Evolutionary conservation across 2,888 invertebrate genomes (phyloP).

Genomic region (Spisula solida): DNA sequence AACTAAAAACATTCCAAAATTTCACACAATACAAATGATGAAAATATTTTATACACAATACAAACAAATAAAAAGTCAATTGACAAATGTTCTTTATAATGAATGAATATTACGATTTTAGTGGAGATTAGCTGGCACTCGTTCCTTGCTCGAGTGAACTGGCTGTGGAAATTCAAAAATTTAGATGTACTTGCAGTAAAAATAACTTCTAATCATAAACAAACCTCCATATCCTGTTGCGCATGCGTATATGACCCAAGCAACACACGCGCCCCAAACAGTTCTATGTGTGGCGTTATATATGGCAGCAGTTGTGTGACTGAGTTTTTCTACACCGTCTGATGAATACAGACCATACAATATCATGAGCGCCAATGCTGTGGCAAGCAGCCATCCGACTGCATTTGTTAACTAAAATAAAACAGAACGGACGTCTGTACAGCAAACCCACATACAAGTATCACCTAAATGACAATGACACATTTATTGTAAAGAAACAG

Average conservation of each 20-base stretch:
- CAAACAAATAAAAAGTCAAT: too few relatives aligned
- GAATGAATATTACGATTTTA: too few relatives aligned
- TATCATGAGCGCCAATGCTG: slow-evolving; percentile 47
- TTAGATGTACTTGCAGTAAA: too few relatives aligned
- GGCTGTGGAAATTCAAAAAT: too few relatives aligned
- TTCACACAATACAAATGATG: too few relatives aligned
- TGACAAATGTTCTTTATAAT: too few relatives aligned
- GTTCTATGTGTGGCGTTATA: slow-evolving; percentile 88
- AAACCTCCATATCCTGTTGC: slow-evolving; percentile 88
- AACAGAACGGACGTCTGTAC: background rate
- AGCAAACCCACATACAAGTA: background rate
- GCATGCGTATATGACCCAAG: slow-evolving; percentile 89
- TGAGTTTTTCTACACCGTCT: slow-evolving; percentile 32
- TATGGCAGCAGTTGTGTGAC: slow-evolving; percentile 78
- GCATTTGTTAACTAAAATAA: slow-evolving; percentile 47
- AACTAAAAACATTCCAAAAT: too few relatives aligned
- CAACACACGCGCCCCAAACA: slow-evolving; percentile 88
- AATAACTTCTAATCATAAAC: slow-evolving; percentile 10
- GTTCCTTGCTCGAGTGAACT: too few relatives aligned
- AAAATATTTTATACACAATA: too few relatives aligned
- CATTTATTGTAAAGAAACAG: too few relatives aligned
- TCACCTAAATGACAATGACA: too few relatives aligned
- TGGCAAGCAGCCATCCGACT: slow-evolving; percentile 55
- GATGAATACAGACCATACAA: slow-evolving; percentile 59
- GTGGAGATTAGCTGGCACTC: too few relatives aligned